Conservation (phyloP, 2,888 invertebrate species). For the Hirudinaria manillensis region DNA sequence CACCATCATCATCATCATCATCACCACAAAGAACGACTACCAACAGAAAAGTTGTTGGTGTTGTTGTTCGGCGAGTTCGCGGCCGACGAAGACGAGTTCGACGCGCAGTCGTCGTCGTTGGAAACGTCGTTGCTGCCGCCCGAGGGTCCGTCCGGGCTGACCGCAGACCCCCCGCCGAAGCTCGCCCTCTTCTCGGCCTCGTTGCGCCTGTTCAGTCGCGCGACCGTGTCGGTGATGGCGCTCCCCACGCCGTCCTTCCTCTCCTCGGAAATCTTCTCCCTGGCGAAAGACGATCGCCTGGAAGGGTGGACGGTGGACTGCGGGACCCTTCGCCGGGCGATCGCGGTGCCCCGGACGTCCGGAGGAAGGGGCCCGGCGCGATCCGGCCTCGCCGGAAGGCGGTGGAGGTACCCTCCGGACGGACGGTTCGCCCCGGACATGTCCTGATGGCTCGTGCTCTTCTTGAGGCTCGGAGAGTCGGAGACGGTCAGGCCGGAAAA, state of each 20-base stretch:
- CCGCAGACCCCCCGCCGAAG: background rate
- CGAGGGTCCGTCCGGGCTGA: background rate
- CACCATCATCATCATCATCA: no score
- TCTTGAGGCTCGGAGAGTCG: constrained; percentile 15
- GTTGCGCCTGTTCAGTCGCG: constrained; percentile 7
- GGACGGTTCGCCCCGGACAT: constrained; percentile 4
- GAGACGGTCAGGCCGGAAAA: background rate
- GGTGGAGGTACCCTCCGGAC: background rate
- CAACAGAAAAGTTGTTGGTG: constrained; percentile 28
- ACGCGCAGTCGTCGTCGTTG: background rate
- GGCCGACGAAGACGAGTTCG: background rate
- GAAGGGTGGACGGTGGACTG: background rate
- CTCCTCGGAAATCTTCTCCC: background rate
- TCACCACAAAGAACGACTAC: background rate
- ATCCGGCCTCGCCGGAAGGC: background rate
- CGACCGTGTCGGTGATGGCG: constrained; percentile 1
- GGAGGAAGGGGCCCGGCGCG: background rate
- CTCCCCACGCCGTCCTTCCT: background rate
- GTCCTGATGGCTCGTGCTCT: constrained; percentile 29
- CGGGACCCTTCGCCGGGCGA: background rate
- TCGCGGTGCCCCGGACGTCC: background rate
- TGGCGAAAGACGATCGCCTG: background rate
- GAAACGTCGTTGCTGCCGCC: background rate
- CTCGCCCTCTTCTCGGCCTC: background rate
- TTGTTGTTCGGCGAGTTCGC: constrained; percentile 14